Conservation (phyloP, 2,888 invertebrate species). For the Calameuta pallipes region DNA sequence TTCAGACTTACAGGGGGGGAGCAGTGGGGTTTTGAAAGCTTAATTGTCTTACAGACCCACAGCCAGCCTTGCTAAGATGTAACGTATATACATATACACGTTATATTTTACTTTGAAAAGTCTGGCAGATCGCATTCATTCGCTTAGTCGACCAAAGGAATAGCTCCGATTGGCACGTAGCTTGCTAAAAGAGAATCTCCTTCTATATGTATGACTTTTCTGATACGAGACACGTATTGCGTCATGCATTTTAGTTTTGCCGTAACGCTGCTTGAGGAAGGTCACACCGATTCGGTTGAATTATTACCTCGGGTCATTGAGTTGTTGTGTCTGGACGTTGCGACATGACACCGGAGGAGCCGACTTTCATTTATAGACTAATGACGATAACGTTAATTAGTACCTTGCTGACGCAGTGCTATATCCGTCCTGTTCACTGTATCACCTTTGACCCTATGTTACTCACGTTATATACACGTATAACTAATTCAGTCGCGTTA, state of each 20-base stretch:
- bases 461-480: not conserved
- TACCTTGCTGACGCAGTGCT: not conserved
- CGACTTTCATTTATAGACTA: not conserved
- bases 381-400: constrained; percentile 8
- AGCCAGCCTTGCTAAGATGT: not conserved
- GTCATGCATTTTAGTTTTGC: not conserved
- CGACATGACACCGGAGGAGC: constrained; percentile 8
- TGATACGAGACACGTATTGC: not conserved
- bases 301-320: not conserved
- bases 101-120: not conserved
- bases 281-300: constrained; percentile 1
- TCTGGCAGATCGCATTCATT: not conserved
- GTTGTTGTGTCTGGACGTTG: constrained; percentile 6
- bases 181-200: not conserved
- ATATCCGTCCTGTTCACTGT: not conserved
- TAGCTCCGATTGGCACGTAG: not conserved
- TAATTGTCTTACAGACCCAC: not conserved
- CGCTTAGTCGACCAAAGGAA: not conserved
- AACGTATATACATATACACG: not conserved
- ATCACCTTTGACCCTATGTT: not conserved
- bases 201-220: not conserved
- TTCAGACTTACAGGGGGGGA: not conserved
- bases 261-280: not conserved
- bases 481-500: constrained; percentile 15
- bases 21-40: not conserved